Base-by-base conservation (phyloP, 2,888 invertebrate species). In the Nudaria mundana region DNA sequence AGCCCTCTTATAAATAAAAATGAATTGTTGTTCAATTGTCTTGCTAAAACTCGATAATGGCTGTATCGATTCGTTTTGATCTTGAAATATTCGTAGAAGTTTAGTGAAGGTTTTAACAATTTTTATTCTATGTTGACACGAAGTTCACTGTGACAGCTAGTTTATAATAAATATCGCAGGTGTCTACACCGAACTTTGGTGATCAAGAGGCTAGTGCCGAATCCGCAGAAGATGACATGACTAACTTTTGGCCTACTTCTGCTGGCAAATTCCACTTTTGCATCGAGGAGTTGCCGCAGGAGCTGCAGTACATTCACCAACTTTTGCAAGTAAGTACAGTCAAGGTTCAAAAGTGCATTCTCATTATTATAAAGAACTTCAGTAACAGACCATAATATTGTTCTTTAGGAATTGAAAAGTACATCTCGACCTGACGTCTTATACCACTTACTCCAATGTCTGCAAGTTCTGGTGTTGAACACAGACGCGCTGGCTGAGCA, bases 401-500 rank as follows among this genome's bases (percentile, higher is more conserved):
- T 16, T 10, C 45, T 40, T 54, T 63, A 95, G 94, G 96, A 96
- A 81, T 81, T 96, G 34, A 93, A 94, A 45, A 93, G 92, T 40
- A 93, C 94, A 0, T 92, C 94, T 29, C 97, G 98, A 52, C 95
- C 98, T 0, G 98, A 99, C 76, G 95, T 98, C 20, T 89, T 98
- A 12, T 98, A 97, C 76, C 97, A 97, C 71, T 92, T 98, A 74
- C 90, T 99, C 38, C 95, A 96, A 66, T 97, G 97, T 53, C 89
- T 99, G 16, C 97, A 97, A 80, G 93, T 97, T 41, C 90, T 99
- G 69, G 94, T 97, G 40, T 89, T 99, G 14, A 97, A 98, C 71
- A 97, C 97, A 0, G 98, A 99, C 73, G 96, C 97, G 0, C 92
- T 97, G 0, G 93, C 95, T 44, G 97, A 98, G 63, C 96, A 98